Conservation (phyloP, 2,113 vertebrate species). For the Myiopsitta monachus region DNA sequence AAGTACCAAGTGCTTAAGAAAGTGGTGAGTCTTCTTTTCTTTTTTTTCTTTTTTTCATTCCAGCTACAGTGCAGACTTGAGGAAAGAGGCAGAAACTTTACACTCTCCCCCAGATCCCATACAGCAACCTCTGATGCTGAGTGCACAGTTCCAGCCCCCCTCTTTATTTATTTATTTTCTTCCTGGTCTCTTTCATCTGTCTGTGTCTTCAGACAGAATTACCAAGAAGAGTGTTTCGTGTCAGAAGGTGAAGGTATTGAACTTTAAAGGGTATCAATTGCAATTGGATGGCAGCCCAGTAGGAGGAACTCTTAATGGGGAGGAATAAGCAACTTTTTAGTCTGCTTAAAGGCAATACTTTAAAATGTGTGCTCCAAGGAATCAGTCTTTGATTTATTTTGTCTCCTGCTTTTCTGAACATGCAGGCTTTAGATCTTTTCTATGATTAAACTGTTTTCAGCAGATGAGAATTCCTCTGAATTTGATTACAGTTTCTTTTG, state of each 20-base stretch:
- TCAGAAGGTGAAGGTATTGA: constrained; percentile 14
- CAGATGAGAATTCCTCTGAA: neutral
- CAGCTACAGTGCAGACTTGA: neutral
- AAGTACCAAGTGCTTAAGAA: rapidly evolving
- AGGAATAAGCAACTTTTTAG: neutral
- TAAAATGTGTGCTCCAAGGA: neutral
- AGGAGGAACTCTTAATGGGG: neutral
- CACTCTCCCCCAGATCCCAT: neutral
- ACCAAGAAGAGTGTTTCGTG: neutral
- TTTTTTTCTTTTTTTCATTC: neutral
- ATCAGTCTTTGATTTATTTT: constrained; percentile 36
- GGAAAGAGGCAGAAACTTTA: neutral
- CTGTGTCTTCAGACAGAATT: constrained; percentile 9
- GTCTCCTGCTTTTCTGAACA: neutral
- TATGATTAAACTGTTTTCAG: neutral
- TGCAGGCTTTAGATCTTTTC: neutral
- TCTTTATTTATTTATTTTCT: neutral
- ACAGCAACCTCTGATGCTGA: neutral
- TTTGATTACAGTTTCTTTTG: neutral
- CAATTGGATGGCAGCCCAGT: neutral
- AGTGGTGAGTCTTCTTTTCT: neutral
- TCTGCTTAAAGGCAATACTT: neutral
- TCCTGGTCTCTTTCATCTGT: neutral
- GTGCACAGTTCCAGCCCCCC: neutral
- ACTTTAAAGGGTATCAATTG: neutral